These are phyloP conservation scores for Temnopleurus reevesii DNA, from an alignment of 53 echinoderm and acorn worm genomes.

Conservation along the genomic window DNA sequence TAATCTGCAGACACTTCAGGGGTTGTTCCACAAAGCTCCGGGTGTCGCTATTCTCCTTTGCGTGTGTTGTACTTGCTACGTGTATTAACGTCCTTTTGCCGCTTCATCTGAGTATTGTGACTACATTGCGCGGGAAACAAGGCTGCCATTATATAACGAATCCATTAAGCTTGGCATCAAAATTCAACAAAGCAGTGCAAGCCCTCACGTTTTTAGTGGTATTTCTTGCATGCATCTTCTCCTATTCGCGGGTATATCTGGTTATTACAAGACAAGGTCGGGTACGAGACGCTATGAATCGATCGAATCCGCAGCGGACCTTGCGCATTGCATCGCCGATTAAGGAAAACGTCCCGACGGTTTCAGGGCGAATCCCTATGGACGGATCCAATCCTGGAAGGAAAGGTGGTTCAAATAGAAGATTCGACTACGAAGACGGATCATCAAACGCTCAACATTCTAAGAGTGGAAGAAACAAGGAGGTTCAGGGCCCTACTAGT, in stretches of 20 bases:
- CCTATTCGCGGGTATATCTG: neutral
- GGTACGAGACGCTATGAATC: neutral
- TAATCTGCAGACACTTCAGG: slow-evolving; percentile 26
- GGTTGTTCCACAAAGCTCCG: slow-evolving; percentile 14
- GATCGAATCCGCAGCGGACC: neutral
- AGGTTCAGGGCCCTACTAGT: too few species aligned
- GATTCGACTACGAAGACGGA: too few species aligned
- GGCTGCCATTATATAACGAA: neutral
- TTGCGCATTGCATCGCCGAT: too few species aligned
- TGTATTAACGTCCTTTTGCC: neutral
- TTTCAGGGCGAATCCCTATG: too few species aligned
- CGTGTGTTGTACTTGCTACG: neutral
- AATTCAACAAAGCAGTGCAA: neutral
- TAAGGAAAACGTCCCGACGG: too few species aligned
- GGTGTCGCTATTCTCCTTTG: neutral
- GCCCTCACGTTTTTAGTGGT: neutral
- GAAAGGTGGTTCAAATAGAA: too few species aligned
- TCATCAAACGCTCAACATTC: too few species aligned
- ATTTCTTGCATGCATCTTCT: neutral
- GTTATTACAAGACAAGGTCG: neutral
- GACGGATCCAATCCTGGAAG: too few species aligned
- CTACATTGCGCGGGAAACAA: neutral
- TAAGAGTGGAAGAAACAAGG: too few species aligned
- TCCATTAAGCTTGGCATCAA: too few species aligned
- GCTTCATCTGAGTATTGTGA: neutral